Conservation (phyloP, 1,140 invertebrate genomes). For the Oscheius sp. region DNA sequence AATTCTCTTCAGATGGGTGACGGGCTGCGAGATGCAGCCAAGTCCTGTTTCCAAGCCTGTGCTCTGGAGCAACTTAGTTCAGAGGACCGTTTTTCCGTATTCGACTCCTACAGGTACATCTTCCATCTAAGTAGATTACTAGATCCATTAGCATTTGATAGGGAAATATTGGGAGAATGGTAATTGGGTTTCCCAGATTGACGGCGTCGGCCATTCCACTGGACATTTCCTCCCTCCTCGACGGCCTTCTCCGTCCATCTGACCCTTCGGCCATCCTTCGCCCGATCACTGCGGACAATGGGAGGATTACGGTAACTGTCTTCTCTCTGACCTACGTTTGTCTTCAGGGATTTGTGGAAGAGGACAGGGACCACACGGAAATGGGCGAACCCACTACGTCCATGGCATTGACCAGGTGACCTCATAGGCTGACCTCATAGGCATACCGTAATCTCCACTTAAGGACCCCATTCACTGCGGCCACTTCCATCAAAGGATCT, state of each 20-base stretch:
- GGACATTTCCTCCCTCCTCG: no score
- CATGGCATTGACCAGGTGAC: background rate
- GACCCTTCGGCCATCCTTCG: background rate
- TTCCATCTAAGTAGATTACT: no score
- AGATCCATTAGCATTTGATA: no score
- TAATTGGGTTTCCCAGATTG: no score
- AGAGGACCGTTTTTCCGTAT: no score
- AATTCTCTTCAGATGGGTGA: no score
- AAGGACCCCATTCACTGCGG: background rate
- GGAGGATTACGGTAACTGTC: background rate
- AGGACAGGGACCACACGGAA: background rate
- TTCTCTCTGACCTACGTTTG: background rate
- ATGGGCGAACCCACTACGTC: background rate
- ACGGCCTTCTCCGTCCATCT: background rate
- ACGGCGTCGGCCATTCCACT: no score
- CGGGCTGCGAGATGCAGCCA: no score
- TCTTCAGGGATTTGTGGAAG: background rate
- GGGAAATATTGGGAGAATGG: no score
- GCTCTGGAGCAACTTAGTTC: no score
- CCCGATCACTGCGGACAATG: background rate
- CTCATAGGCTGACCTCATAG: background rate
- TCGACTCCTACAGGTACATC: no score
- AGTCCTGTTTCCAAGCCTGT: no score
- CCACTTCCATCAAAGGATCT: slow-evolving; percentile 21
- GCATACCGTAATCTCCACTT: background rate